phyloP scores from a whole-genome alignment of 2,797 vertebrate species.

The Tokudaia muenninki region DNA sequence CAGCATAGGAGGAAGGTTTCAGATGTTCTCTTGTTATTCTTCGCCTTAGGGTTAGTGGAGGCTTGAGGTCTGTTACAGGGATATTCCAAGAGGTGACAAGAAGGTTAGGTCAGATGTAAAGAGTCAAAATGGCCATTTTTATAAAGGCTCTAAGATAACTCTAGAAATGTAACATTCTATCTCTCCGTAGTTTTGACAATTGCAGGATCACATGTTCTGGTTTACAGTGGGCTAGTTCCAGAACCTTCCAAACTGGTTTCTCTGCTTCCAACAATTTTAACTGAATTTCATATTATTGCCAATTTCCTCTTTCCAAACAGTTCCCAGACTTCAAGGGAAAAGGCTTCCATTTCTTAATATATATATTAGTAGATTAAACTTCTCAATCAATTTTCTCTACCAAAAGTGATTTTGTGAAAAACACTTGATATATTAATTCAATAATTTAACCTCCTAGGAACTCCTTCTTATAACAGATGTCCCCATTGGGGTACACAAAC shows the following conservation, averaged over 20 bases:
- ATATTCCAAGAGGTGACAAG: not conserved
- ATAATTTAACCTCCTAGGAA: not conserved
- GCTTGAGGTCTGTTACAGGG: not conserved
- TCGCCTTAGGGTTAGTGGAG: not conserved
- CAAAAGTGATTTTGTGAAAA: conserved; percentile 7
- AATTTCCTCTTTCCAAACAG: conserved; percentile 12
- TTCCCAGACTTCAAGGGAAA: not conserved
- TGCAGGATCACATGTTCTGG: not conserved
- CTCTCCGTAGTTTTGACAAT: not conserved
- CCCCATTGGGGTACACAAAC: not conserved
- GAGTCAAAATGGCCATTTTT: not conserved
- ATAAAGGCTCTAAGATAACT: not conserved
- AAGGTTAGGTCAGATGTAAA: not conserved
- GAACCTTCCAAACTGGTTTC: not conserved
- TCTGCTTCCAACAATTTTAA: not conserved
- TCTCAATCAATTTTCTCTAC: not conserved
- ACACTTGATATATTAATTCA: not conserved
- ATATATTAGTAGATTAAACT: not conserved
- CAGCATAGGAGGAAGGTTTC: not conserved
- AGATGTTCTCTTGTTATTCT: not conserved
- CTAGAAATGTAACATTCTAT: not conserved
- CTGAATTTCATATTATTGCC: not conserved
- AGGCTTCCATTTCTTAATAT: not conserved
- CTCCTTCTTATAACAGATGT: not conserved
- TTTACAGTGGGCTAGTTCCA: not conserved